Conservation (phyloP, 1,140 invertebrate genomes). For the Drosophila saltans region DNA sequence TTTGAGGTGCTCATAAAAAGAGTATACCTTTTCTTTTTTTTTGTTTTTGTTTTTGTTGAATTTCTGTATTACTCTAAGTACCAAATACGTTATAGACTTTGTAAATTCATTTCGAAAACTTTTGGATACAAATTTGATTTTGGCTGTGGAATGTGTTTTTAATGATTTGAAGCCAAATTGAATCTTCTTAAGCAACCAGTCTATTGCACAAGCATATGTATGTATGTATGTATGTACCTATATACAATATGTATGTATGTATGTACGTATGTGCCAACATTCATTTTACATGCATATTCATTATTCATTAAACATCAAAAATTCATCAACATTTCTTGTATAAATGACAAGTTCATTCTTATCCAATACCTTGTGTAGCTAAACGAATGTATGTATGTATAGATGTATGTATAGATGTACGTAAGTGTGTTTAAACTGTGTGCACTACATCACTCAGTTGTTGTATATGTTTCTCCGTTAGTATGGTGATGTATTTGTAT, state of each 20-base stretch:
- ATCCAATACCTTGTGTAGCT: background rate
- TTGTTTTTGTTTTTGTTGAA: too few species aligned
- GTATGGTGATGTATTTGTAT: too few species aligned
- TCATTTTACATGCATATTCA: background rate
- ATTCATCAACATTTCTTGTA: background rate
- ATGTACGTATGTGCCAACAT: constrained; percentile 15
- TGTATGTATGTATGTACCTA: constrained; percentile 18
- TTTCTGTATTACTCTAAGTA: too few species aligned
- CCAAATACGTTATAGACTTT: too few species aligned
- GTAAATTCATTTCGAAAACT: too few species aligned
- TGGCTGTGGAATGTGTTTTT: too few species aligned
- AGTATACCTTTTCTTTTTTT: too few species aligned
- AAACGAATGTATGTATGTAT: background rate
- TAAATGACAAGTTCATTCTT: background rate
- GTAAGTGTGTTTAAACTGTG: background rate
- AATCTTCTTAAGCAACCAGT: background rate
- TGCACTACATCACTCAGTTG: background rate
- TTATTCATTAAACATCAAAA: constrained; percentile 1
- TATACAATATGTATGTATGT: constrained; percentile 19
- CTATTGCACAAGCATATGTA: constrained; percentile 7
- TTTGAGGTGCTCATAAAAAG: too few species aligned
- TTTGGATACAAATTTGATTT: too few species aligned
- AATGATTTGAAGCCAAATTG: background rate
- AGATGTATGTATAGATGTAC: background rate
- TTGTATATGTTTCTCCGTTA: background rate